These are phyloP conservation scores for Mythimna loreyi DNA, from an alignment of 2,888 invertebrate genomes.

Conservation along the genomic window DNA sequence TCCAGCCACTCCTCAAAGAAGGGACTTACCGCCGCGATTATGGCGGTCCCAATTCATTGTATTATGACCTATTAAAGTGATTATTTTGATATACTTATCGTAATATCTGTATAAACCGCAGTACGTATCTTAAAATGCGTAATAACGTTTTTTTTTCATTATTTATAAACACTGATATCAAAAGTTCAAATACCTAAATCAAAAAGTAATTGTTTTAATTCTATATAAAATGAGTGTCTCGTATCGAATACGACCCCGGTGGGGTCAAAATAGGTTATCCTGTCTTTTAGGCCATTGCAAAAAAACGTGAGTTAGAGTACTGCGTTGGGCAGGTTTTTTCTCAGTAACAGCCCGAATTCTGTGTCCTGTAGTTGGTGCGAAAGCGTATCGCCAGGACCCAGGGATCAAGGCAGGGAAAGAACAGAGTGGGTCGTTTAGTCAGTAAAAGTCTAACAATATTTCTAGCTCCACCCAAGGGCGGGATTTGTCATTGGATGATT, in stretches of 20 bases:
- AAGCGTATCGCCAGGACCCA: too few relatives aligned
- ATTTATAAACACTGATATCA: conserved; percentile 2
- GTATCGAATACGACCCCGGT: not conserved
- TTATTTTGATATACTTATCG: not conserved
- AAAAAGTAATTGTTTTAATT: conserved; percentile 22
- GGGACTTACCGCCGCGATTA: too few relatives aligned
- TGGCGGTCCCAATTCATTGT: too few relatives aligned
- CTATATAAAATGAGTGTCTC: conserved; percentile 8
- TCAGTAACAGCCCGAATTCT: not conserved
- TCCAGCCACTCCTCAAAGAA: too few relatives aligned
- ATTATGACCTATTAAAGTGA: not conserved
- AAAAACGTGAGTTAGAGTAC: not conserved
- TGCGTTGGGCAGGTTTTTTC: not conserved
- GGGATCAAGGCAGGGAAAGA: too few relatives aligned
- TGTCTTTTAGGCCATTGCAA: not conserved
- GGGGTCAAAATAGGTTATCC: conserved; percentile 9
- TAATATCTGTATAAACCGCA: not conserved
- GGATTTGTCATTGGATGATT: too few relatives aligned
- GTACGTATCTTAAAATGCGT: conserved; percentile 9
- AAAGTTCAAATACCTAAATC: conserved; percentile 13
- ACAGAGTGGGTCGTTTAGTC: too few relatives aligned
- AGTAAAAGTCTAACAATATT: too few relatives aligned
- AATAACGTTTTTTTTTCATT: not conserved
- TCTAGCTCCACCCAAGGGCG: too few relatives aligned
- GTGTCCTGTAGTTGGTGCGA: too few relatives aligned